Conservation (phyloP, 2,797 vertebrate genomes). For the Gila robusta region DNA sequence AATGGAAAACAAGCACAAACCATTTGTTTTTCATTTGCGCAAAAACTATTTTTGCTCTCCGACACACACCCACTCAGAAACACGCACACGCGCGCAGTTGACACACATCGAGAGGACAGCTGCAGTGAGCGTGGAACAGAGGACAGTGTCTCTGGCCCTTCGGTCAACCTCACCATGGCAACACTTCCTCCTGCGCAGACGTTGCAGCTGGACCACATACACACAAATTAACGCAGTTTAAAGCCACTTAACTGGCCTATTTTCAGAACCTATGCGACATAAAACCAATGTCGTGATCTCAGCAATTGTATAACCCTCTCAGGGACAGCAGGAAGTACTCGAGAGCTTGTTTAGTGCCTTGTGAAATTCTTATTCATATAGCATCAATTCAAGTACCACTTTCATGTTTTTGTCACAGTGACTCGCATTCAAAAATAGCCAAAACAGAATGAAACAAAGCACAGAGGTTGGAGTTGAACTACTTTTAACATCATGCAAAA, state of each 20-base stretch:
- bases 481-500: neutral
- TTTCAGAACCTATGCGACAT: conserved; percentile 23
- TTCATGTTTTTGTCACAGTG: neutral
- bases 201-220: conserved; percentile 76
- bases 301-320: neutral
- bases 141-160: conserved; percentile 71
- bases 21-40: conserved; percentile 57
- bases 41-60: conserved; percentile 49
- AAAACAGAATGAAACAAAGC: neutral
- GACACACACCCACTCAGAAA: conserved; percentile 47
- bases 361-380: conserved; percentile 6
- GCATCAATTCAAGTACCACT: neutral
- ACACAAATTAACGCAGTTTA: conserved; percentile 34
- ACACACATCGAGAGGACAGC: conserved; percentile 66
- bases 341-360: neutral
- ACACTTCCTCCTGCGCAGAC: conserved; percentile 78
- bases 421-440: neutral
- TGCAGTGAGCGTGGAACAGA: conserved; percentile 64
- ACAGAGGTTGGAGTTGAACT: neutral
- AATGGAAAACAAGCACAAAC: conserved; percentile 51
- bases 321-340: conserved; percentile 13
- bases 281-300: conserved; percentile 16
- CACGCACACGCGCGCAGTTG: conserved; percentile 41
- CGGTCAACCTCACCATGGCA: conserved; percentile 80
- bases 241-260: conserved; percentile 26